phyloP scores from a whole-genome alignment of 2,797 vertebrate genomes.

The Spheniscus humboldti region DNA sequence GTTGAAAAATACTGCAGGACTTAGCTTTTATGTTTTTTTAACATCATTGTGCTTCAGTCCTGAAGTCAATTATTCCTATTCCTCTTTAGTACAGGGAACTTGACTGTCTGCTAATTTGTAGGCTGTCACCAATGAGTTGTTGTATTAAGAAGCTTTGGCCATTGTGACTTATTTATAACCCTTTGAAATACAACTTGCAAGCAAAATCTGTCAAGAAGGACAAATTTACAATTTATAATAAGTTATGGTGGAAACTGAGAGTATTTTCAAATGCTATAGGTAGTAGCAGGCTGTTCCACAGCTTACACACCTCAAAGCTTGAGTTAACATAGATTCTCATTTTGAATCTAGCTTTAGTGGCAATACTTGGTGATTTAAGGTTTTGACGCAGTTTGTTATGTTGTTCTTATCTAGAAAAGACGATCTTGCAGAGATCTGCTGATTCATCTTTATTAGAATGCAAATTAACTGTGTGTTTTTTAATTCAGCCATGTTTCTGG shows the following conservation, averaged over 20 bases:
- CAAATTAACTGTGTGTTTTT: not conserved
- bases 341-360: not conserved
- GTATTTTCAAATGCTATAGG: not conserved
- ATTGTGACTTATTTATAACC: no score
- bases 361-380: not conserved
- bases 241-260: not conserved
- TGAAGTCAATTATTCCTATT: not conserved
- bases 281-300: not conserved
- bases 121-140: not conserved
- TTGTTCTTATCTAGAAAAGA: not conserved
- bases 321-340: not conserved
- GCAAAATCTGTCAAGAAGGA: not conserved
- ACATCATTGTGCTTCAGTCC: not conserved
- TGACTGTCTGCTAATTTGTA: not conserved
- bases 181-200: not conserved
- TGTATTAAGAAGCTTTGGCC: not conserved
- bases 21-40: not conserved
- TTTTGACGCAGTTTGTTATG: not conserved
- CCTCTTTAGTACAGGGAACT: not conserved
- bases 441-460: not conserved
- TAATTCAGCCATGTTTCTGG: not conserved
- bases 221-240: not conserved
- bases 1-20: not conserved
- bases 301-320: not conserved
- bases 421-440: not conserved